Conservation (phyloP, 2,797 vertebrate genomes). For the Gobionotothen gibberifrons region DNA sequence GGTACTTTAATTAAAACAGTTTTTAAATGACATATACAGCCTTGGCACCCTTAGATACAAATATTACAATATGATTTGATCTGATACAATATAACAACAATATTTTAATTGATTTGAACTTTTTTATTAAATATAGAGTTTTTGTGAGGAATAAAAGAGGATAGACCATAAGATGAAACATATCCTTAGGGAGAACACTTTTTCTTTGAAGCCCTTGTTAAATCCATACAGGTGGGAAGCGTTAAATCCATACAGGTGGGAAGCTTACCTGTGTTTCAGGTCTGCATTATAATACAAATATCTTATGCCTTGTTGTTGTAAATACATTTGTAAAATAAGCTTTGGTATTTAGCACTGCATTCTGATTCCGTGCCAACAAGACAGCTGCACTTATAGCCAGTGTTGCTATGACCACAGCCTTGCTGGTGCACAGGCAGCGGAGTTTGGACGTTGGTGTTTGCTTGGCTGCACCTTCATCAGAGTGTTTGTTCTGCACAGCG, state of each 20-base stretch:
- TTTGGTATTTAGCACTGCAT: constrained; percentile 38
- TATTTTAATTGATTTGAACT: not conserved
- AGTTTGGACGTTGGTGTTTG: constrained; percentile 8
- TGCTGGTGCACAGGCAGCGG: not conserved
- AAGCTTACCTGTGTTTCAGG: not conserved
- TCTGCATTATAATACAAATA: not conserved
- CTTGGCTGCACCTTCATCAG: not conserved
- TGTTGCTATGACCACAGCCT: constrained; percentile 39
- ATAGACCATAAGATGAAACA: too few relatives aligned
- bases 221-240: not conserved
- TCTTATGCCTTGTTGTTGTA: constrained; percentile 3
- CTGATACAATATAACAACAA: not conserved
- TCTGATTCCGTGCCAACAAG: constrained; percentile 47
- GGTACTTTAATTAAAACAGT: not conserved
- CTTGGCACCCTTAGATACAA: not conserved
- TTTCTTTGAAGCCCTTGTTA: not conserved
- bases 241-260: not conserved
- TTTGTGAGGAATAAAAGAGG: not conserved
- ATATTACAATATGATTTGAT: not conserved
- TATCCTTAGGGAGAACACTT: not conserved
- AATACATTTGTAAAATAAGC: constrained; percentile 24
- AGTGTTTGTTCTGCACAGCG: constrained; percentile 10
- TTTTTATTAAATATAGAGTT: not conserved
- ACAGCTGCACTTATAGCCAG: constrained; percentile 55
- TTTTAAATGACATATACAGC: not conserved